Conservation (phyloP, 1,140 invertebrate genomes). For the Aphelinus certus region DNA sequence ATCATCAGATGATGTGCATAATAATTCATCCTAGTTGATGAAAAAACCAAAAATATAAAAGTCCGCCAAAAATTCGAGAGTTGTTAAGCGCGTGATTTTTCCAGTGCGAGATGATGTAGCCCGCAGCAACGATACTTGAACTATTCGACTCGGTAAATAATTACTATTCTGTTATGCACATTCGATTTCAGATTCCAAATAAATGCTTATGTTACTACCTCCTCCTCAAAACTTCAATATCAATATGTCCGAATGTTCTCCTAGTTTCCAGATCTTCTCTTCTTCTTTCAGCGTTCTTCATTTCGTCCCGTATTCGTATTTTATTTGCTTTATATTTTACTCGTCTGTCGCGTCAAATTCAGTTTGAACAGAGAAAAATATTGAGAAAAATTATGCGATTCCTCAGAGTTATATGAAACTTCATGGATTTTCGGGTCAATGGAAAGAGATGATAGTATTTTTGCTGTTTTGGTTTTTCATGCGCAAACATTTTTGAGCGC, state of each 20-base stretch:
- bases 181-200: conserved; percentile 58
- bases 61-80: conserved; percentile 63
- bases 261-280: too few relatives aligned
- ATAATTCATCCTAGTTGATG: conserved; percentile 21
- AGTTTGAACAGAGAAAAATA: too few relatives aligned
- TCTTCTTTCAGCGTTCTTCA: too few relatives aligned
- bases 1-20: too few relatives aligned
- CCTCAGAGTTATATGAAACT: too few relatives aligned
- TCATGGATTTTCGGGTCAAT: too few relatives aligned
- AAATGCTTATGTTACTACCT: conserved; percentile 27
- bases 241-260: conserved; percentile 27
- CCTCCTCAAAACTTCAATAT: conserved; percentile 42
- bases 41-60: conserved; percentile 68
- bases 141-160: conserved; percentile 28
- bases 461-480: neutral
- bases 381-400: too few relatives aligned
- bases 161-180: conserved; percentile 44
- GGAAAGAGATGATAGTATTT: neutral
- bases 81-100: conserved; percentile 47
- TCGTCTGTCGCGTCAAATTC: too few relatives aligned
- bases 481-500: conserved; percentile 34
- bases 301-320: too few relatives aligned
- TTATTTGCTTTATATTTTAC: too few relatives aligned
- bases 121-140: conserved; percentile 32
- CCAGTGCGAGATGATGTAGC: conserved; percentile 53